Evolutionary conservation across 2,888 invertebrate species (phyloP).

Genomic region (Drosophila peninsularis): DNA sequence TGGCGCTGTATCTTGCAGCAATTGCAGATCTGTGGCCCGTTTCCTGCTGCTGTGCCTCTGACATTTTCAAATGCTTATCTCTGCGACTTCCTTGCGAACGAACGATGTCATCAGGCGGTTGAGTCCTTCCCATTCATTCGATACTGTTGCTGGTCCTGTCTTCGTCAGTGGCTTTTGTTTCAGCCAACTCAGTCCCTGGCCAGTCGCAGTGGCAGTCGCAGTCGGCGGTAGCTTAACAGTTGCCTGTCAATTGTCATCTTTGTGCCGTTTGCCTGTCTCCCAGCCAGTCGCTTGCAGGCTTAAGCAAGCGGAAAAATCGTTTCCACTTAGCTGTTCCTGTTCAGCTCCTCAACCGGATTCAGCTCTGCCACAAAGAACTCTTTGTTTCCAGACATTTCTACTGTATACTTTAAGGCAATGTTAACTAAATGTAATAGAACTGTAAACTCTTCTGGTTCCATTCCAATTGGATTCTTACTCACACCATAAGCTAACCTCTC

Average conservation of each 20-base stretch:
- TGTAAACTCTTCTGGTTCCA: too few relatives aligned
- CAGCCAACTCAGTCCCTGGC: slow-evolving; percentile 24
- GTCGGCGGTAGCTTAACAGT: slow-evolving; percentile 1
- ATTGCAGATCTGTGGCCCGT: slow-evolving; percentile 39
- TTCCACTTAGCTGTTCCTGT: slow-evolving; percentile 72
- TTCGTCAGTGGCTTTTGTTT: slow-evolving; percentile 48
- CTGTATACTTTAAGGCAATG: too few relatives aligned
- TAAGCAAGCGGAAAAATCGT: slow-evolving; percentile 79
- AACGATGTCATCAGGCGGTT: slow-evolving; percentile 18
- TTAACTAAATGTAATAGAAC: too few relatives aligned
- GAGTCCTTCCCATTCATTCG: not conserved
- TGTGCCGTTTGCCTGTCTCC: slow-evolving; percentile 32
- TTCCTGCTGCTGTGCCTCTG: slow-evolving; percentile 35
- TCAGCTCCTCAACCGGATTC: slow-evolving; percentile 6
- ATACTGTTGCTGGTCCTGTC: slow-evolving; percentile 10
- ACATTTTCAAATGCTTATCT: slow-evolving; percentile 74
- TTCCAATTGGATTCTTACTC: not conserved
- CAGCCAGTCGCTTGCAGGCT: slow-evolving; percentile 36
- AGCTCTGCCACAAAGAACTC: not conserved
- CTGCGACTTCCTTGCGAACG: slow-evolving; percentile 58
- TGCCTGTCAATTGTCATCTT: slow-evolving; percentile 66
- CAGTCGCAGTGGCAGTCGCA: slow-evolving; percentile 10
- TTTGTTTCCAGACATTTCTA: too few relatives aligned
- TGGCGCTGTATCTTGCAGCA: slow-evolving; percentile 13
- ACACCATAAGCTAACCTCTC: not conserved